Base-by-base conservation (phyloP, 2,113 vertebrate genomes). In the Rostratula benghalensis region DNA sequence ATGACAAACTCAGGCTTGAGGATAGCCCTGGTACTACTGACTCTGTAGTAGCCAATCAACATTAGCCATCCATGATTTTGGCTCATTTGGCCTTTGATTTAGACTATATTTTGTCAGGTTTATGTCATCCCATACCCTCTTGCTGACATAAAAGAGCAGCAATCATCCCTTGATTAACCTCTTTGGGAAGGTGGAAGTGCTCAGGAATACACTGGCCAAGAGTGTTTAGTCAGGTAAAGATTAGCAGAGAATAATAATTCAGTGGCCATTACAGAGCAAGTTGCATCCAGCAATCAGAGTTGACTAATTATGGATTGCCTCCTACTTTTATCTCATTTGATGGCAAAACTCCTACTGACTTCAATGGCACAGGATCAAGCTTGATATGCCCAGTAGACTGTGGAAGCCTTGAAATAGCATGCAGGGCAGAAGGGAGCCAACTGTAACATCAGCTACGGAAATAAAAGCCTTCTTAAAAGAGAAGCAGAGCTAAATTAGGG, bases 301-400 rank as follows among this genome's bases (percentile, higher is more conserved):
- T 87, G 50, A 78, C 65, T 92, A 96, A 94, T 96, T 93, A 93
- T 17, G 73, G 56, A 74, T 94, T 78, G 56, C 76, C 73, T 95
- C 76, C 11, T 46, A 79, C 30, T 71, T 78, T 68, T 68, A 84
- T 53, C 24, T 81, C 45, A 57, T 79, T 84, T 86, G 65, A 64
- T 78, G 73, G 69, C 48, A 89, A 90, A 93, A 70, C 23, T 90
- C 37, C 45, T 64, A 12, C 68, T 94, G 86, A 90, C 76, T 94
- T 87, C 83, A 71, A 0, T 79, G 46, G 80, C n/a, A 43, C 15
- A 83, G n/a, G 21, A 65, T 79, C 76, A 89, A 89, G 50, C 18
- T 35, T 59, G 43, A 54, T 82, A 73, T 28, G n/a, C 60, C 41
- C 31, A 17, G 60, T 17, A 5, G 80, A 67, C 56, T 90, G 63